phyloP scores from a whole-genome alignment of 2,797 vertebrate species.

The Holocentrus rufus region DNA sequence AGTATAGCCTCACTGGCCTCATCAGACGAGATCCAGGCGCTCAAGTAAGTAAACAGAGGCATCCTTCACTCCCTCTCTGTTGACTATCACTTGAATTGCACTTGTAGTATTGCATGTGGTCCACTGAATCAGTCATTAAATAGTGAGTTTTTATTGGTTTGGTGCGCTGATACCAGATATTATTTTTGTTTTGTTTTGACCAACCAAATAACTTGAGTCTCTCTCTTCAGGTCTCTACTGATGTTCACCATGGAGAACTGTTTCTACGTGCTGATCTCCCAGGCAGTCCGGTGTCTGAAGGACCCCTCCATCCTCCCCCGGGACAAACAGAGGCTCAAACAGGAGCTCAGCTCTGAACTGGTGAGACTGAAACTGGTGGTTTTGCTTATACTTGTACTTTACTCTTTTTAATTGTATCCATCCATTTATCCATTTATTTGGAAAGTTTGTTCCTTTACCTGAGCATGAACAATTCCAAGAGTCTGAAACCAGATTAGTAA shows the following conservation, averaged over 20 bases:
- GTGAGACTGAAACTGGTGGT: too few relatives aligned
- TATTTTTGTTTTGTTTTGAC: not conserved
- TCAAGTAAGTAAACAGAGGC: constrained; percentile 85
- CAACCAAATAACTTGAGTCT: not conserved
- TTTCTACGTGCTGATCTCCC: constrained; percentile 97
- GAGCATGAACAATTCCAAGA: too few relatives aligned
- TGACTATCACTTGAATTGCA: too few relatives aligned
- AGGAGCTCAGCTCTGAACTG: constrained; percentile 98
- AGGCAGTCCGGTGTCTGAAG: constrained; percentile 92
- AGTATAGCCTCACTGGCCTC: constrained; percentile 85
- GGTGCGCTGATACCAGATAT: too few relatives aligned
- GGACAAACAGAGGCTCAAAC: constrained; percentile 97
- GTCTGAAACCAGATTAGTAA: too few relatives aligned
- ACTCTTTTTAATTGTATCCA: too few relatives aligned
- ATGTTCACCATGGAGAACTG: constrained; percentile 99
- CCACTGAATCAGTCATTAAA: too few relatives aligned
- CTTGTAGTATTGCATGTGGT: too few relatives aligned
- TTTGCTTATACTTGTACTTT: not conserved
- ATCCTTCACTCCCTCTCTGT: not conserved
- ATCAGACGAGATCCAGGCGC: constrained; percentile 89
- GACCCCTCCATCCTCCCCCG: constrained; percentile 88
- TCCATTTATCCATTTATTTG: too few relatives aligned
- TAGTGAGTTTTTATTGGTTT: too few relatives aligned
- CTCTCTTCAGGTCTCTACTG: constrained; percentile 87
- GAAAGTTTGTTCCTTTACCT: too few relatives aligned